Percentiles rank a stretch among this genome's conserved stretches.
phyloP scores from a whole-genome alignment of 2,888 invertebrate species.

The Rhorus exstirpatorius region DNA sequence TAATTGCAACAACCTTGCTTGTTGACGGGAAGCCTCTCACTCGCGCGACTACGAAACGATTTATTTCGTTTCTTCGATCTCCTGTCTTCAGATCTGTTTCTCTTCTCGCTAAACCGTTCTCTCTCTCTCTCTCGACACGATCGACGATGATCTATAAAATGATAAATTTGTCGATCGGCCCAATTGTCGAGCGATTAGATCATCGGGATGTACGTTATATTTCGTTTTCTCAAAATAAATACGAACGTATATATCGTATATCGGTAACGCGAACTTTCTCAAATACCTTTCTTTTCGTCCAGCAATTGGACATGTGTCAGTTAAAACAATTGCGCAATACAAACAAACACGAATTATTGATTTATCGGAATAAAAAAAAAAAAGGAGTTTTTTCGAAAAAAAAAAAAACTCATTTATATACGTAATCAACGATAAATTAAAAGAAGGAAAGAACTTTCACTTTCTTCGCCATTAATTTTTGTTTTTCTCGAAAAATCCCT shows the following conservation, averaged over 20 bases:
- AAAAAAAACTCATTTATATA: no score
- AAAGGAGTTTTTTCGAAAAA: no score
- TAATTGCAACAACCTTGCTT: constrained; percentile 53
- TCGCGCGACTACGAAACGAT: constrained; percentile 6
- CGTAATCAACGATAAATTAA: no score
- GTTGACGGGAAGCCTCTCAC: constrained; percentile 32
- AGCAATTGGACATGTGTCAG: no score
- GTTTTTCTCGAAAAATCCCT: no score
- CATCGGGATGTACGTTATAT: background rate
- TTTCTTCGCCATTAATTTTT: no score
- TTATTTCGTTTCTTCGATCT: constrained; percentile 13
- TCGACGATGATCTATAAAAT: background rate
- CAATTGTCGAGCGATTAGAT: constrained; percentile 15
- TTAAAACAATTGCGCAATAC: no score
- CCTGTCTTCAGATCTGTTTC: background rate
- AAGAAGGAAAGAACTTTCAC: no score
- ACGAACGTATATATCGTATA: background rate
- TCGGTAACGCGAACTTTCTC: constrained; percentile 2
- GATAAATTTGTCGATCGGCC: constrained; percentile 5
- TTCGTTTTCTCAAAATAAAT: constrained; percentile 4
- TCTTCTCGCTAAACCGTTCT: background rate
- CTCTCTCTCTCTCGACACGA: constrained; percentile 11
- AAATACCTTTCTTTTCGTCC: no score
- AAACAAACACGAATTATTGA: no score
- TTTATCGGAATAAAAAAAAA: no score